Evolutionary conservation across 2,888 invertebrate genomes (phyloP).

Genomic region (Cantharis rustica): DNA sequence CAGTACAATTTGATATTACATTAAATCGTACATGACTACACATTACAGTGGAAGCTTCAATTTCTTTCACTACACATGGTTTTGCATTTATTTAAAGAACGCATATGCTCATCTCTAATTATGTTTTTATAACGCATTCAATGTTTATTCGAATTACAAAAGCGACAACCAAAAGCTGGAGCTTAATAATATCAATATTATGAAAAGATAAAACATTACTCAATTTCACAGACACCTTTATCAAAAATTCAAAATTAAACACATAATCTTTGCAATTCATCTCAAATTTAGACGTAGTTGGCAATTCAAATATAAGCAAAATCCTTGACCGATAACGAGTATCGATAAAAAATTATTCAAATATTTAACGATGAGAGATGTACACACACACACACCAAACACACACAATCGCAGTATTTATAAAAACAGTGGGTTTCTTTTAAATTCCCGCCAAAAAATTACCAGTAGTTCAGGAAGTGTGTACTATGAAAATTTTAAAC

Average conservation of each 20-base stretch:
- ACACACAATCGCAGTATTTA: background rate
- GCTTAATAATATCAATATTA: constrained; percentile 2
- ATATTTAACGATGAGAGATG: background rate
- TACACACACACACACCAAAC: background rate
- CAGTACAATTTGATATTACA: constrained; percentile 2
- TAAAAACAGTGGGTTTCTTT: background rate
- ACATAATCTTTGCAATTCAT: background rate
- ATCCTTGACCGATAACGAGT: background rate
- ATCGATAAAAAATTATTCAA: background rate
- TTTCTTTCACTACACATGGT: constrained; percentile 31
- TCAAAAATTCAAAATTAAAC: background rate
- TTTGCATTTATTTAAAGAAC: constrained; percentile 32
- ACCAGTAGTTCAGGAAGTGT: background rate
- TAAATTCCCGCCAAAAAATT: background rate
- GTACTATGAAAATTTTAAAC: constrained; percentile 4
- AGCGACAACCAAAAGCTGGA: constrained; percentile 19
- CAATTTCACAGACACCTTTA: background rate
- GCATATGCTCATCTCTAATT: constrained; percentile 28
- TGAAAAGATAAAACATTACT: background rate
- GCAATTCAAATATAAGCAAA: background rate
- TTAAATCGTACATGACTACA: constrained; percentile 34
- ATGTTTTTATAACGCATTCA: constrained; percentile 12
- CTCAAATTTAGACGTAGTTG: background rate
- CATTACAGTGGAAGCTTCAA: constrained; percentile 31
- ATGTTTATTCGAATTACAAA: constrained; percentile 19